A percentile compares a stretch with the other conserved stretches of the same genome.
These are phyloP conservation scores for Chionomys nivalis DNA, from an alignment of 2,113 vertebrate species.

Conservation along the genomic window DNA sequence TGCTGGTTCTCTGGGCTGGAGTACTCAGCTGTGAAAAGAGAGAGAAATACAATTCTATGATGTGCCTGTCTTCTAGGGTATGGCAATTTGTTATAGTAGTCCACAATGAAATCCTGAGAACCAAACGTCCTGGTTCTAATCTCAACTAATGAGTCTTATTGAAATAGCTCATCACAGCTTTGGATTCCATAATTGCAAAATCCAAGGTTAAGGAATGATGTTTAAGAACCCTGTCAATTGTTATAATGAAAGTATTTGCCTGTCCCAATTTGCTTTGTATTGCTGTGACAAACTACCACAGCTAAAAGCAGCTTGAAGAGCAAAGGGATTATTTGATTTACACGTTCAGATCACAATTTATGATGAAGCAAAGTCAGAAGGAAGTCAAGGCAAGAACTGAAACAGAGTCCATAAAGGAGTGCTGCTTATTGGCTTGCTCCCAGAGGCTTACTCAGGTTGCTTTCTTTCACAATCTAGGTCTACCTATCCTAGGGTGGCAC, in stretches of 20 bases:
- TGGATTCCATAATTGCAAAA: background rate
- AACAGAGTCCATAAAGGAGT: background rate
- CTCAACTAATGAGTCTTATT: conserved; percentile 6
- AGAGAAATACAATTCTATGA: background rate
- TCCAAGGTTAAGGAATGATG: background rate
- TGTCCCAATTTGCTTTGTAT: background rate
- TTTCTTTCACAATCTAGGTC: background rate
- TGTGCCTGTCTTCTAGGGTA: background rate
- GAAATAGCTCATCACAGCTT: conserved; percentile 15
- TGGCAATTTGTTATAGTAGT: background rate
- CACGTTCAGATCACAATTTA: background rate
- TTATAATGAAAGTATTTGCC: background rate
- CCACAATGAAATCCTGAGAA: background rate
- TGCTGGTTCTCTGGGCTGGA: background rate
- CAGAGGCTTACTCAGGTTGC: background rate
- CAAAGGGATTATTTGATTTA: background rate
- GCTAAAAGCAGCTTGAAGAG: background rate
- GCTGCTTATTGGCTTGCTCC: background rate
- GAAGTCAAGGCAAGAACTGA: background rate
- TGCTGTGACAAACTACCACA: background rate
- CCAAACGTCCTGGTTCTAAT: background rate
- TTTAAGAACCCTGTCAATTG: background rate
- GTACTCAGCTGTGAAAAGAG: background rate
- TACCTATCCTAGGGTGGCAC: background rate
- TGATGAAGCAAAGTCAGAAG: too few relatives aligned